These are phyloP conservation scores for Pristis pectinata DNA, from an alignment of 2,797 vertebrate species.

Conservation along the genomic window DNA sequence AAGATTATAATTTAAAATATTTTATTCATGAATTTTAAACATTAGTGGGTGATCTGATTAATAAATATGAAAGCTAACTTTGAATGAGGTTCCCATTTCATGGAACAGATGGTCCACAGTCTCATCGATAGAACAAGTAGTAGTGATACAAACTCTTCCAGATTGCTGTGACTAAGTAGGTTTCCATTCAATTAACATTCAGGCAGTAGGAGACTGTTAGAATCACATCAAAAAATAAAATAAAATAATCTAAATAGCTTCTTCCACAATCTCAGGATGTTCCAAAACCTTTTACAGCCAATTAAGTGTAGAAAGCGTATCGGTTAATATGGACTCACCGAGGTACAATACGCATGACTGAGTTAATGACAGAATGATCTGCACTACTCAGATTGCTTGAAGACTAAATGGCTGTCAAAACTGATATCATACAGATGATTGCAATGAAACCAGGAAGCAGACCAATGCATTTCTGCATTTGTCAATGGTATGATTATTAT, in stretches of 20 bases:
- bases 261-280: background rate
- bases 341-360: background rate
- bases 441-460: background rate
- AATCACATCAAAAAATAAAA: background rate
- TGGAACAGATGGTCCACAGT: background rate
- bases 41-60: background rate
- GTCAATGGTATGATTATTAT: background rate
- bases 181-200: background rate
- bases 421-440: background rate
- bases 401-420: background rate
- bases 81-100: background rate
- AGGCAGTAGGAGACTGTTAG: background rate
- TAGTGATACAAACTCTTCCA: background rate
- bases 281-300: background rate
- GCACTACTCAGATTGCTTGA: background rate
- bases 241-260: background rate
- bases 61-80: background rate
- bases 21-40: background rate
- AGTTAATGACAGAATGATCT: background rate
- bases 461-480: background rate
- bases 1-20: background rate
- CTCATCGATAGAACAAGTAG: background rate
- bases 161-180: background rate
- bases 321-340: background rate
- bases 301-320: background rate